These are phyloP conservation scores for Zosterops hypoxanthus DNA, from an alignment of 2,113 vertebrate genomes.

Conservation along the genomic window DNA sequence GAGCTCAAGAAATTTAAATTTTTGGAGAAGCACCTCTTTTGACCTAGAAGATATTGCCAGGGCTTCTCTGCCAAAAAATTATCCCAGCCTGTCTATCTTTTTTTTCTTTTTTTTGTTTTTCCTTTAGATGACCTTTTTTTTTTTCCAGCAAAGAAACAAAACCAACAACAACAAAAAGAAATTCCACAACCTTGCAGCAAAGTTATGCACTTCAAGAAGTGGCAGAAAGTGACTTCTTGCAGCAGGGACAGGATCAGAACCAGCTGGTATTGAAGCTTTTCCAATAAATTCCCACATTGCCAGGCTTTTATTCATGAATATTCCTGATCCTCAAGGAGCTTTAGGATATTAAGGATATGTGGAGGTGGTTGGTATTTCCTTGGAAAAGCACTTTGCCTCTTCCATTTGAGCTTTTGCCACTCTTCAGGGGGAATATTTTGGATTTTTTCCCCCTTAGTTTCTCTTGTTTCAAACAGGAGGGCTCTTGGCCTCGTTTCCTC, in stretches of 20 bases:
- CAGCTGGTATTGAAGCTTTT: background rate
- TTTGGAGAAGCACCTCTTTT: background rate
- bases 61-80: background rate
- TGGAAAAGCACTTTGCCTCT: background rate
- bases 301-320: background rate
- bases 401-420: background rate
- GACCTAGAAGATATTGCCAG: background rate
- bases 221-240: background rate
- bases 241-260: background rate
- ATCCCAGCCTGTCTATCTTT: background rate
- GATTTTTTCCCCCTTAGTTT: background rate
- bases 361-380: background rate
- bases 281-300: too few species aligned
- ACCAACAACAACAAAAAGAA: background rate
- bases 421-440: background rate
- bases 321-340: background rate
- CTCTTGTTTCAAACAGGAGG: background rate
- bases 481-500: background rate
- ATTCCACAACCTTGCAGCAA: background rate
- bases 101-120: background rate
- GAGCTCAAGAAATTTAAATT: background rate
- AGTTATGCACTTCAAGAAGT: background rate
- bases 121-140: background rate
- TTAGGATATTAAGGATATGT: accelerated
- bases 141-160: background rate